A percentile compares a stretch with the other conserved stretches of the same genome.
Conservation (phyloP, 1,140 invertebrate genomes). For the Leptestheria dahalacensis region DNA sequence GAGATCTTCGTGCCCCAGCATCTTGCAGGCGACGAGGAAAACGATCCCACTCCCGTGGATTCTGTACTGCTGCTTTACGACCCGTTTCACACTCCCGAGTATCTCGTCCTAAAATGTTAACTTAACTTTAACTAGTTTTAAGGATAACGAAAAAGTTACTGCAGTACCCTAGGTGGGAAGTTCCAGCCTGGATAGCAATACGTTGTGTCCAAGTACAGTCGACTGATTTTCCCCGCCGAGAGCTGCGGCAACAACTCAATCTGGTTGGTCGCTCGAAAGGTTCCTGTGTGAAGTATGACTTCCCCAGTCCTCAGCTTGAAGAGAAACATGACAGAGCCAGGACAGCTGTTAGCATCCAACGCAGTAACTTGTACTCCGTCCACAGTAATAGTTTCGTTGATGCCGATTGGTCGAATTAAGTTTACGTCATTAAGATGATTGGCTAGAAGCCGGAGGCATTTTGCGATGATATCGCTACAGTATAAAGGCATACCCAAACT, state of each 20-base stretch:
- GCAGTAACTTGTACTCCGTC: conserved; percentile 45
- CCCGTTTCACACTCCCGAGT: not conserved
- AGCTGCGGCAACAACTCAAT: not conserved
- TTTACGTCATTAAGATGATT: conserved; percentile 29
- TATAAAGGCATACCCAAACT: not conserved
- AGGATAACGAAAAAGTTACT: too few relatives aligned
- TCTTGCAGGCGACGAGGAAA: not conserved
- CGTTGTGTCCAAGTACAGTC: not conserved
- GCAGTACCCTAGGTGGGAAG: too few relatives aligned
- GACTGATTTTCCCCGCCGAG: not conserved
- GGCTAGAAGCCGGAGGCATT: not conserved
- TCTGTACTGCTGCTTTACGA: not conserved
- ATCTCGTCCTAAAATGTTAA: not conserved
- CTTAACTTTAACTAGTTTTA: too few relatives aligned
- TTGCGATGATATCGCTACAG: not conserved
- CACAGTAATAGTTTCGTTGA: conserved; percentile 37
- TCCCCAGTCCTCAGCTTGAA: conserved; percentile 44
- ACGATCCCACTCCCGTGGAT: not conserved
- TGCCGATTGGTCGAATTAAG: conserved; percentile 38
- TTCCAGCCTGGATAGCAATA: not conserved
- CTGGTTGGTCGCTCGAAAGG: not conserved
- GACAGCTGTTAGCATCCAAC: conserved; percentile 60
- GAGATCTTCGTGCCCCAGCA: not conserved
- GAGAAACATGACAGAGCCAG: conserved; percentile 52
- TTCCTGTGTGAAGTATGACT: conserved; percentile 38